phyloP scores from a whole-genome alignment of 35 echinoderm and acorn worm species.

The Ophiothrix spiculata region DNA sequence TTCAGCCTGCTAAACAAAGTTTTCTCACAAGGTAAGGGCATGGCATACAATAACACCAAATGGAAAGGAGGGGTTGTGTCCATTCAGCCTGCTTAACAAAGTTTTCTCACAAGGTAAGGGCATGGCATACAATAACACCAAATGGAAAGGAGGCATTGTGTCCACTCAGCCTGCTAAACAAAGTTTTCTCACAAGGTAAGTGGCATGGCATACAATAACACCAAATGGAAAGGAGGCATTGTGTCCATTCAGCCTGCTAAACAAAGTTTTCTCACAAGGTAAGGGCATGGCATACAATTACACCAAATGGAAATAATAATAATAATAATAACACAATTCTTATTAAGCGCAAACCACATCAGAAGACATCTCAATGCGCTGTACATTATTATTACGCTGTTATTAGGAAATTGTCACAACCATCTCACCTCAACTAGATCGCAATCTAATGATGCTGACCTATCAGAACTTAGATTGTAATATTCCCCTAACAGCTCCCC shows the following conservation, averaged over 20 bases:
- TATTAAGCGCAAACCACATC: too few species aligned
- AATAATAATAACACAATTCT: too few species aligned
- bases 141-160: conserved; percentile 78
- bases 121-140: conserved; percentile 79
- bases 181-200: conserved; percentile 67
- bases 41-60: conserved; percentile 71
- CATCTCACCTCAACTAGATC: too few species aligned
- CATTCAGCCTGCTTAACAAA: conserved; percentile 70
- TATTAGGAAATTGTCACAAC: too few species aligned
- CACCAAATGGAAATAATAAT: too few species aligned
- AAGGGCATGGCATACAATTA: too few species aligned
- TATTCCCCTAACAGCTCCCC: too few species aligned
- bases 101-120: conserved; percentile 55
- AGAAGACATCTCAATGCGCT: too few species aligned
- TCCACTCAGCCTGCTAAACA: conserved; percentile 74
- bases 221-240: conserved; percentile 78
- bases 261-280: conserved; percentile 72
- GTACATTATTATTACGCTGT: too few species aligned
- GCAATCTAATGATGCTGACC: too few species aligned
- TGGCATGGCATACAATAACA: conserved; percentile 76
- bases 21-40: conserved; percentile 60
- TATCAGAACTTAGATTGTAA: too few species aligned
- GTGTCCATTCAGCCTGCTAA: conserved; percentile 75
- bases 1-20: conserved; percentile 75
- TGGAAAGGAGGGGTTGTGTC: conserved; percentile 67